These are phyloP conservation scores for Melitaea athalia DNA, from an alignment of 2,888 invertebrate genomes.

Conservation along the genomic window DNA sequence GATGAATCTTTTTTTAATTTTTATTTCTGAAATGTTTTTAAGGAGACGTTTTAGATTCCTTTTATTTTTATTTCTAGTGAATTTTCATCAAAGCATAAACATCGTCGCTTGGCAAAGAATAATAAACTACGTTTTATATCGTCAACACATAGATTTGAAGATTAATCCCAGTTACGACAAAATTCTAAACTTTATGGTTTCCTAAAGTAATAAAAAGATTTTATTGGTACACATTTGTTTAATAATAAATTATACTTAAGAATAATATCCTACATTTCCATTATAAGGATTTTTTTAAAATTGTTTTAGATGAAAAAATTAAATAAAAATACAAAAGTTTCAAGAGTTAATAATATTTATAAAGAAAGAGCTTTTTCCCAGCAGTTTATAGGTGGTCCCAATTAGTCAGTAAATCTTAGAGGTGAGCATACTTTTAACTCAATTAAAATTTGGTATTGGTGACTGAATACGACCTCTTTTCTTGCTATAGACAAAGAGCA, in stretches of 20 bases:
- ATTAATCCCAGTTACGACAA: slow-evolving; percentile 6
- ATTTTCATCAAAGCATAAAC: not conserved
- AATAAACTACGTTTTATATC: not conserved
- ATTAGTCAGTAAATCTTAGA: too few relatives aligned
- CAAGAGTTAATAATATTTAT: too few relatives aligned
- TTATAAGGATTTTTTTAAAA: too few relatives aligned
- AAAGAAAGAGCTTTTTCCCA: too few relatives aligned
- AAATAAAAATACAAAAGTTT: too few relatives aligned
- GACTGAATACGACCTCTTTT: too few relatives aligned
- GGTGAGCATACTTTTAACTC: too few relatives aligned
- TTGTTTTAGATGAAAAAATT: too few relatives aligned
- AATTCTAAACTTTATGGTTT: not conserved
- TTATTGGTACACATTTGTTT: not conserved
- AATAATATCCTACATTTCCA: not conserved
- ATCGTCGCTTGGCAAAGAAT: slow-evolving; percentile 6
- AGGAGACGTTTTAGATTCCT: not conserved
- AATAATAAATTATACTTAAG: not conserved
- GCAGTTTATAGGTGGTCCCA: too few relatives aligned
- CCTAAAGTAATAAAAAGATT: not conserved
- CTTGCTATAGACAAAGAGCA: too few relatives aligned
- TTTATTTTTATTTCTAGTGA: not conserved
- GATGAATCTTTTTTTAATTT: too few relatives aligned
- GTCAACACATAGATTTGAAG: slow-evolving; percentile 1
- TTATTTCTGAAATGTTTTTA: not conserved
- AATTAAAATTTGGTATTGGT: too few relatives aligned